phyloP scores from a whole-genome alignment of 2,888 invertebrate genomes.

The Caenorhabditis macrosperma region DNA sequence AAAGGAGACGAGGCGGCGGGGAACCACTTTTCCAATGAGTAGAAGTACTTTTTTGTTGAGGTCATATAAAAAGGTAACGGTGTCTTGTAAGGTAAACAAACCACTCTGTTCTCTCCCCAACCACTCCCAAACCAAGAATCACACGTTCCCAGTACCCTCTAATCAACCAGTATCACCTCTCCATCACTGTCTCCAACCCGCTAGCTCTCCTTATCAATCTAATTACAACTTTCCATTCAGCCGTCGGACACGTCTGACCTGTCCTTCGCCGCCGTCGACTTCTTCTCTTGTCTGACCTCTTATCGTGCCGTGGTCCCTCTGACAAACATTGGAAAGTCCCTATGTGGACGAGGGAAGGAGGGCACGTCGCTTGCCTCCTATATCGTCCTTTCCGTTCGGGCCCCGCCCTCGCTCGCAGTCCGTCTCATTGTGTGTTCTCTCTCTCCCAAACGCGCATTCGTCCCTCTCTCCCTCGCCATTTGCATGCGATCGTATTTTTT shows the following conservation, averaged over 20 bases:
- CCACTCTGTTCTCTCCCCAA: too few relatives aligned
- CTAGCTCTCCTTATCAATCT: not conserved
- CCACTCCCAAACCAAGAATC: not conserved
- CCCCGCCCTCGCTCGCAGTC: constrained; percentile 33
- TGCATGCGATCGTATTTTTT: constrained; percentile 57
- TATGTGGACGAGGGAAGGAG: constrained; percentile 36
- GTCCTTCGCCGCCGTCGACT: constrained; percentile 13
- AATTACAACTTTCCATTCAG: too few relatives aligned
- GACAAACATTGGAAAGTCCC: constrained; percentile 41
- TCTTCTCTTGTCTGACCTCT: constrained; percentile 21
- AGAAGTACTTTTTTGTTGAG: constrained; percentile 39
- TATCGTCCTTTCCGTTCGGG: constrained; percentile 49
- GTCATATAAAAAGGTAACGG: constrained; percentile 38
- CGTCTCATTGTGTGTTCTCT: constrained; percentile 56
- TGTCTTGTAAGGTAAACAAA: constrained; percentile 40
- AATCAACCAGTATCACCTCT: too few relatives aligned
- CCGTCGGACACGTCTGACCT: too few relatives aligned
- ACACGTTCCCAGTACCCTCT: not conserved
- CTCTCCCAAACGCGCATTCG: constrained; percentile 50
- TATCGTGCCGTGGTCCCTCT: constrained; percentile 35
- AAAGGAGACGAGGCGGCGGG: not conserved
- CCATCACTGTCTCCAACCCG: not conserved
- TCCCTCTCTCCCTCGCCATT: constrained; percentile 49
- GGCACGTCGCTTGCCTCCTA: constrained; percentile 21
- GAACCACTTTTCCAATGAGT: constrained; percentile 43